phyloP scores from a whole-genome alignment of 2,797 vertebrate species.

The Alcedo quadribrachys region DNA sequence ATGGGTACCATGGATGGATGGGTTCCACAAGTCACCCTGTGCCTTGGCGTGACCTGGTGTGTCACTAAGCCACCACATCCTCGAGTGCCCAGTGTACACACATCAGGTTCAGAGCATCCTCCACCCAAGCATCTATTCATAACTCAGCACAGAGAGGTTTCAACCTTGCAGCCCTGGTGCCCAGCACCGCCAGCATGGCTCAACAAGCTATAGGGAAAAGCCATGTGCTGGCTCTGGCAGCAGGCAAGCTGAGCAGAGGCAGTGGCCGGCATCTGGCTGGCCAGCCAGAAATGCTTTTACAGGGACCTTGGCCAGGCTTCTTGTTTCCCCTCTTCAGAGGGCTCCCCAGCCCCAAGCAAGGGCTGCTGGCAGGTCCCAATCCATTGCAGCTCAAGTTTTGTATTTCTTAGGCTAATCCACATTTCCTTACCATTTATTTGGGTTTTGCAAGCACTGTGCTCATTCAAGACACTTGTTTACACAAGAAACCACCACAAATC shows the following conservation, averaged over 20 bases:
- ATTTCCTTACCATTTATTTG: constrained; percentile 45
- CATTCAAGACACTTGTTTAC: background rate
- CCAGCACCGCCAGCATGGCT: background rate
- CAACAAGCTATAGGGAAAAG: background rate
- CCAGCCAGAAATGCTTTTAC: background rate
- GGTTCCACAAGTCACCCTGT: background rate
- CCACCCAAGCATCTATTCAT: background rate
- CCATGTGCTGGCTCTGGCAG: background rate
- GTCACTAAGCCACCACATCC: accelerated
- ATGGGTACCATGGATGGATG: accelerated
- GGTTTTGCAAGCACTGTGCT: background rate
- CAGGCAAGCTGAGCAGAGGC: background rate
- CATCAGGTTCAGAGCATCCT: background rate
- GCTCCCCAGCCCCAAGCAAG: background rate
- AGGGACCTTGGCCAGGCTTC: background rate
- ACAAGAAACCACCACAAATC: background rate
- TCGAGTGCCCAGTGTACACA: accelerated
- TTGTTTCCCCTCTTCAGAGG: background rate
- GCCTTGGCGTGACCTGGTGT: accelerated
- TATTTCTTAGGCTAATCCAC: constrained; percentile 26
- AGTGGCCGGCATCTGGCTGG: background rate
- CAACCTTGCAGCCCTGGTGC: background rate
- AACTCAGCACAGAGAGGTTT: background rate
- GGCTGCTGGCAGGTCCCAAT: background rate
- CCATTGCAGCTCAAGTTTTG: background rate